Evolutionary conservation across 2,113 vertebrate species (phyloP), one percentile per base, ranked within the genome.

Genomic region (Tinamus guttatus): DNA sequence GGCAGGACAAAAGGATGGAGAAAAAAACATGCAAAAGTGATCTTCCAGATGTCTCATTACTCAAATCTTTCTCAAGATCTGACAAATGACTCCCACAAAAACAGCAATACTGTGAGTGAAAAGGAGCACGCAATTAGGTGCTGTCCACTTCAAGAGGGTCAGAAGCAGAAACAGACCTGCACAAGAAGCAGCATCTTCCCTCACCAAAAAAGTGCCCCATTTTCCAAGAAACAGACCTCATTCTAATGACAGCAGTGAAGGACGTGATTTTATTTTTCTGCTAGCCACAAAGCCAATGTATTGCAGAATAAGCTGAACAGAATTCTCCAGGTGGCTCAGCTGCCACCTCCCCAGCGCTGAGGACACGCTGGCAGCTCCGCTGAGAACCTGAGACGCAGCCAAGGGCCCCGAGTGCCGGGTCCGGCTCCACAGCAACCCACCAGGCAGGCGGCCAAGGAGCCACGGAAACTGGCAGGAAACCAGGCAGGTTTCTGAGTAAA

Each of bases 261-360:
- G 17, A 5, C 41, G 16, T 2, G 5, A 7, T 5, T 30, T 27
- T 10, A 28, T 47, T n/a, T 2, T 3, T 6, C n/a, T 14, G 5
- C 14, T 62, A 60, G 36, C 40, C 9, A 2, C 5, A 1, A 38
- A 79, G 78, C 8, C 9, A 0, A 56, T 70, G 60, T 22, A 76
- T 15, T 36, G 22, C 40, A 69, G 59, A 81, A 62, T 8, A 65
- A 65, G 5, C 8, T 38, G n/a, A 65, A 68, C 8, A 40, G 34
- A 82, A 45, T 52, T 93, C 41, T 63, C 7, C 27, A 27, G 24
- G 22, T 30, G n/a, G 19, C 47, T 67, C 13, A 40, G 60, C 41
- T 36, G 9, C 25, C n/a, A 65, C 7, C 27, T 78, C 79, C 76
- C 7, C 45, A 40, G 64, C 43, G 52, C 41, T 30, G 22, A 7